Evolutionary conservation across 2,888 invertebrate species (phyloP).

Genomic region (Platynereis dumerilii): DNA sequence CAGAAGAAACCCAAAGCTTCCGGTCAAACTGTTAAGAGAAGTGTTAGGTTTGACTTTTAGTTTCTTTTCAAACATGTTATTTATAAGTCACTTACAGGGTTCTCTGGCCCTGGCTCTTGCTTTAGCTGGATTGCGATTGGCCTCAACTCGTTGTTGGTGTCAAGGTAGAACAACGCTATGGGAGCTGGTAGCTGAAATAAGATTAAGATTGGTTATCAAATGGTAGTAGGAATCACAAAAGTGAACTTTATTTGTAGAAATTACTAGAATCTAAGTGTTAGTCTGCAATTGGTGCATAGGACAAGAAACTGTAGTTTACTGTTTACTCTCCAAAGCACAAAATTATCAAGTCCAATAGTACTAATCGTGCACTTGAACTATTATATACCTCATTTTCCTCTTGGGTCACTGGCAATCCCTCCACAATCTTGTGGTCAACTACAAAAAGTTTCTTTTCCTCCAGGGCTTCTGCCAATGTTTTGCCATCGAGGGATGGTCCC

Average conservation of each 20-base stretch:
- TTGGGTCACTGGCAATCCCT: conserved; percentile 46
- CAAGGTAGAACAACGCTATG: conserved; percentile 64
- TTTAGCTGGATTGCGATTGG: conserved; percentile 66
- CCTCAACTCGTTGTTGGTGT: conserved; percentile 55
- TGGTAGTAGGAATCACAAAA: too few species aligned
- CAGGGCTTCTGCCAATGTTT: conserved; percentile 51
- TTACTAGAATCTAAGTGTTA: too few species aligned
- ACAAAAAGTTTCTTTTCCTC: conserved; percentile 58
- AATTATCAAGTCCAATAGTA: too few species aligned
- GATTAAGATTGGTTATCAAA: conserved; percentile 2
- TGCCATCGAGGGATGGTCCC: conserved; percentile 53
- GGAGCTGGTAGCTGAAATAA: conserved; percentile 56
- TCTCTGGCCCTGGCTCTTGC: conserved; percentile 61
- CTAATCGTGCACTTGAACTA: too few species aligned
- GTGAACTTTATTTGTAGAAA: too few species aligned
- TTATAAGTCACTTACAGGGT: conserved; percentile 63
- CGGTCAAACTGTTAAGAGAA: too few species aligned
- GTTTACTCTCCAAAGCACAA: too few species aligned
- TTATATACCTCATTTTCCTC: conserved; percentile 47
- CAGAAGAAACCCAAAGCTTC: too few species aligned
- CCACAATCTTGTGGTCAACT: conserved; percentile 57
- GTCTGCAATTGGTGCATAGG: too few species aligned
- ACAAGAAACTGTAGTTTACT: too few species aligned
- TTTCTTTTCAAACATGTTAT: too few species aligned
- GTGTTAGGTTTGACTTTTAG: too few species aligned